Conservation (phyloP, 2,888 invertebrate species). For the Cheiracanthium punctorium region DNA sequence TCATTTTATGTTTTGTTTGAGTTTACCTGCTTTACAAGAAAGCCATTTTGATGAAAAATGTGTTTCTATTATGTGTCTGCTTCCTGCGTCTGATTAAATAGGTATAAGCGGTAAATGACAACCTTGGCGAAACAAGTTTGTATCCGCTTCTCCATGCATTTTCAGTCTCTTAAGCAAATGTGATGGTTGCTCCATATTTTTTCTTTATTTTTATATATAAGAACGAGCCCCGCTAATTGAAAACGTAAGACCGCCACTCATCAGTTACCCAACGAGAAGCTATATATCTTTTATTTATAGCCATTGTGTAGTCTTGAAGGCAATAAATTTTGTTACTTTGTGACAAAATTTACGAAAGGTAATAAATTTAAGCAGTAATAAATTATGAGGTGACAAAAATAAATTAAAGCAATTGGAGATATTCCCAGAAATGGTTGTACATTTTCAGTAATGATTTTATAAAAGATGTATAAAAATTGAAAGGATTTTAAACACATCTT, state of each 20-base stretch:
- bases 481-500: no score
- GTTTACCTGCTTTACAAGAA: neutral
- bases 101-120: constrained; percentile 27
- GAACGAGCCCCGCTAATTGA: neutral
- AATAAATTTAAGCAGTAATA: no score
- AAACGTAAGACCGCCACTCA: neutral
- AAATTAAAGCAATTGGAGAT: no score
- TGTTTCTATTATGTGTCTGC: constrained; percentile 27
- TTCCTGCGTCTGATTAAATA: constrained; percentile 26
- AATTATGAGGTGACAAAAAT: no score
- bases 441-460: no score
- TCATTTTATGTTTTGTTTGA: neutral
- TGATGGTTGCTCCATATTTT: neutral
- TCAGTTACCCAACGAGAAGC: neutral
- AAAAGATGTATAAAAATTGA: no score
- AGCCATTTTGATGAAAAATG: constrained; percentile 19
- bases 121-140: constrained; percentile 1
- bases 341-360: no score
- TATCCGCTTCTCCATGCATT: constrained; percentile 12
- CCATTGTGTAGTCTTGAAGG: neutral
- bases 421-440: no score
- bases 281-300: constrained; percentile 1
- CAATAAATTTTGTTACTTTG: neutral
- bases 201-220: neutral
- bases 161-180: neutral